Evolutionary conservation across 2,797 vertebrate genomes (phyloP).

Genomic region (Phalanger gymnotis): DNA sequence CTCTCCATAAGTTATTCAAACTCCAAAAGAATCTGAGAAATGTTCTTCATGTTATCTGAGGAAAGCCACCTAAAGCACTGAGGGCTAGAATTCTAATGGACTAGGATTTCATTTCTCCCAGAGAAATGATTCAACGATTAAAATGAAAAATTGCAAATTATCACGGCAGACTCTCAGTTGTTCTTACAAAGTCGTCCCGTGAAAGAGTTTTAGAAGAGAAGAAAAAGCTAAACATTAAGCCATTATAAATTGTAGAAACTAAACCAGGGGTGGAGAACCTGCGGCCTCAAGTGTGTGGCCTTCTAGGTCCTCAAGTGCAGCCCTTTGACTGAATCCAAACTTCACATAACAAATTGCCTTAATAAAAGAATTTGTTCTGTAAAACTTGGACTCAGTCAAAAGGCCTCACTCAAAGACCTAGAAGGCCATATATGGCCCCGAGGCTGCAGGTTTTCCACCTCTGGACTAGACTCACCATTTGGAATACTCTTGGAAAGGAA

Average conservation of each 20-base stretch:
- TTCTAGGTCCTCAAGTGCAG: no score
- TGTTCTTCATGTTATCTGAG: background rate
- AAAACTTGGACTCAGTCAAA: no score
- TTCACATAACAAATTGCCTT: no score
- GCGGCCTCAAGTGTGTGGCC: no score
- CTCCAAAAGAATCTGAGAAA: background rate
- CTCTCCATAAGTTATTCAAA: background rate
- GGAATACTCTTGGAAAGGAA: background rate
- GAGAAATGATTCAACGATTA: slow-evolving; percentile 18
- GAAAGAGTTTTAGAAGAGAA: background rate
- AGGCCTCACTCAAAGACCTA: no score
- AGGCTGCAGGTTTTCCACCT: no score
- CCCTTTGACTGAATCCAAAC: no score
- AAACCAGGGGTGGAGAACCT: no score
- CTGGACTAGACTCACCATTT: background rate
- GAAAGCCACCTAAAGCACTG: background rate
- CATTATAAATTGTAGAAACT: background rate
- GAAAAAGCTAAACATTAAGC: no score
- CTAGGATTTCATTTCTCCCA: background rate
- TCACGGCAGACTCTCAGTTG: background rate
- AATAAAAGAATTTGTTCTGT: no score
- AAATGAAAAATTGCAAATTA: background rate
- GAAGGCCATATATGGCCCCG: no score
- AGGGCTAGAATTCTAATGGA: background rate
- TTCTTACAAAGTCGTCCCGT: background rate